Evolutionary conservation across 1,140 invertebrate species (phyloP).

Genomic region (Argopecten irradians): DNA sequence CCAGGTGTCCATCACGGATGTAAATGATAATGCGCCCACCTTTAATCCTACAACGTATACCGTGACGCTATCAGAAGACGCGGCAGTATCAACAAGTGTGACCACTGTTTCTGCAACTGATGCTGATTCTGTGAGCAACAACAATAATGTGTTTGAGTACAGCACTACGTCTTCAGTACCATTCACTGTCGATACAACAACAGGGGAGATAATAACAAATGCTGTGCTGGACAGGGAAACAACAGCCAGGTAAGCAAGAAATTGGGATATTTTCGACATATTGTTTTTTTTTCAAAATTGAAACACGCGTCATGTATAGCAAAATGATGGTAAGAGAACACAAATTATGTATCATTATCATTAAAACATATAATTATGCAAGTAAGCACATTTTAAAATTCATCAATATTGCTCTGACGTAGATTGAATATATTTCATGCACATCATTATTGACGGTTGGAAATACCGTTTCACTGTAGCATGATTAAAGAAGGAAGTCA

Average conservation of each 20-base stretch:
- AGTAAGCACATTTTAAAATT: no score
- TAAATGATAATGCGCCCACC: constrained; percentile 61
- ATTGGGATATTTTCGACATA: not conserved
- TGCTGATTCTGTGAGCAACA: constrained; percentile 38
- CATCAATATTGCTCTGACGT: no score
- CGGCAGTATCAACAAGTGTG: constrained; percentile 42
- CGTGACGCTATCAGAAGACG: constrained; percentile 46
- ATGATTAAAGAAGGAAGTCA: no score
- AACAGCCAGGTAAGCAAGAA: constrained; percentile 28
- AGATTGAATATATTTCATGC: no score
- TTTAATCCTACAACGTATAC: constrained; percentile 55
- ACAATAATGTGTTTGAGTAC: constrained; percentile 54
- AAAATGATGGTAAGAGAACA: no score
- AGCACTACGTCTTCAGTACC: constrained; percentile 2
- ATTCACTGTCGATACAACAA: constrained; percentile 56
- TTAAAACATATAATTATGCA: no score
- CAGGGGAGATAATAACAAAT: constrained; percentile 58
- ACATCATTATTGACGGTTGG: no score
- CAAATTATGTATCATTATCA: no score
- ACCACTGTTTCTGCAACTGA: constrained; percentile 54
- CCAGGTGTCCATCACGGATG: constrained; percentile 50
- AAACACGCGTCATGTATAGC: no score
- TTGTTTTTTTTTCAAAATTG: no score
- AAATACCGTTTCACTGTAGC: no score
- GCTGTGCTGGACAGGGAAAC: constrained; percentile 53